phyloP scores from a whole-genome alignment of 1,140 invertebrate genomes.

The Neodiprion lecontei region DNA sequence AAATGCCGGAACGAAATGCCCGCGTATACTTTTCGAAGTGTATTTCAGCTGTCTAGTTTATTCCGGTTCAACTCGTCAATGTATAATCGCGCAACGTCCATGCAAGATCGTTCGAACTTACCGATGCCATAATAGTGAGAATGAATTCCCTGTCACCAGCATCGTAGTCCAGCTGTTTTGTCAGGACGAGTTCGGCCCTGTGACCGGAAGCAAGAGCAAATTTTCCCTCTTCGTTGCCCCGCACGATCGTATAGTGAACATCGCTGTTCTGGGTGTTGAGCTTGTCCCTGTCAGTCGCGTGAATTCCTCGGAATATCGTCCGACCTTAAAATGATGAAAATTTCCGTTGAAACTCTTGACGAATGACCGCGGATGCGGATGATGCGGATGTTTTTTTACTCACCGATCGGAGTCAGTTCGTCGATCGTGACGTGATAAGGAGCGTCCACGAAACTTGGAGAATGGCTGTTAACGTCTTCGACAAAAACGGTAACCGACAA shows the following conservation, averaged over 20 bases:
- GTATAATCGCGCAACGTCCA: background rate
- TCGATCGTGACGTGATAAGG: conserved; percentile 82
- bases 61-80: too few relatives aligned
- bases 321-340: conserved; percentile 63
- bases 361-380: too few relatives aligned
- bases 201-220: conserved; percentile 82
- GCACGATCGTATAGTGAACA: conserved; percentile 81
- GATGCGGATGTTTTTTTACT: conserved; percentile 39
- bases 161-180: conserved; percentile 80
- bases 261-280: conserved; percentile 90
- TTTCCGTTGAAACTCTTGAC: too few relatives aligned
- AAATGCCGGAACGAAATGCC: background rate
- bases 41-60: too few relatives aligned
- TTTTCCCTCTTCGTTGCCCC: conserved; percentile 76
- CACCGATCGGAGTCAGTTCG: conserved; percentile 79
- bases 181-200: conserved; percentile 75
- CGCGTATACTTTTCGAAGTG: too few relatives aligned
- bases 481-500: conserved; percentile 85
- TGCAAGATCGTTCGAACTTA: conserved; percentile 56
- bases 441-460: conserved; percentile 74
- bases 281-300: conserved; percentile 82
- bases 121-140: conserved; percentile 78
- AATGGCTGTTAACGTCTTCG: conserved; percentile 85
- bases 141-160: conserved; percentile 77
- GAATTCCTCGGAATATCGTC: conserved; percentile 82